Evolutionary conservation across 1,140 invertebrate species (phyloP).

Genomic region (Drosophila pallidifrons): DNA sequence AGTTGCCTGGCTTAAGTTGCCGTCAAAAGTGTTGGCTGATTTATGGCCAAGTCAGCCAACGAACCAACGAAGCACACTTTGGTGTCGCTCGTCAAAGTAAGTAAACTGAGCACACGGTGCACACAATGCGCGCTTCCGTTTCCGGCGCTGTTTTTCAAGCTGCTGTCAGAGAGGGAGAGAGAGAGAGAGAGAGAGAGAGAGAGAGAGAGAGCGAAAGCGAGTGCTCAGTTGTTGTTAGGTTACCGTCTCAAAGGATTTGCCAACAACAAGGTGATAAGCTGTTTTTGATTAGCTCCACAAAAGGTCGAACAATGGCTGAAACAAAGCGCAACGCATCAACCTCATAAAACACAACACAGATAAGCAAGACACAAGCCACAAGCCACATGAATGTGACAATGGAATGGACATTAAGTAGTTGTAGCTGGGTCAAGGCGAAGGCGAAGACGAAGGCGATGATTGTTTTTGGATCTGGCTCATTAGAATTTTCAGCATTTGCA

Average conservation of each 20-base stretch:
- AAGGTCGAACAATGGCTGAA: conserved; percentile 44
- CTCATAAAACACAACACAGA: conserved; percentile 66
- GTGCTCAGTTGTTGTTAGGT: conserved; percentile 11
- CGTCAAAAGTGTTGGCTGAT: conserved; percentile 76
- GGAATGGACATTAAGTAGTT: conserved; percentile 15
- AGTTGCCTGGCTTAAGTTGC: conserved; percentile 63
- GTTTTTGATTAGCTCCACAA: conserved; percentile 60
- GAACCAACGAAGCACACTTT: conserved; percentile 5
- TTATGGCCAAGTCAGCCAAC: conserved; percentile 54
- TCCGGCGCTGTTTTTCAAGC: conserved; percentile 37
- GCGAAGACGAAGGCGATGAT: too few species aligned
- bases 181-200: neutral
- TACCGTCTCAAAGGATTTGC: conserved; percentile 55
- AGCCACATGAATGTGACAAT: conserved; percentile 30
- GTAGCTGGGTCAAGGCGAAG: conserved; percentile 11
- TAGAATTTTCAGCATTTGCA: conserved; percentile 36
- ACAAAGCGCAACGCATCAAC: conserved; percentile 16
- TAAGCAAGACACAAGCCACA: conserved; percentile 39
- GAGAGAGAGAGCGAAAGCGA: neutral
- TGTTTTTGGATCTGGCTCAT: conserved; percentile 7
- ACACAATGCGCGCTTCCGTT: conserved; percentile 47
- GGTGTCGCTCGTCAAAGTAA: conserved; percentile 28
- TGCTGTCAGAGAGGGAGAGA: neutral
- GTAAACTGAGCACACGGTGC: conserved; percentile 62
- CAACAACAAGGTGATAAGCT: conserved; percentile 69